Evolutionary conservation across 1,140 invertebrate genomes (phyloP).

Genomic region (Dendrolimus kikuchii): DNA sequence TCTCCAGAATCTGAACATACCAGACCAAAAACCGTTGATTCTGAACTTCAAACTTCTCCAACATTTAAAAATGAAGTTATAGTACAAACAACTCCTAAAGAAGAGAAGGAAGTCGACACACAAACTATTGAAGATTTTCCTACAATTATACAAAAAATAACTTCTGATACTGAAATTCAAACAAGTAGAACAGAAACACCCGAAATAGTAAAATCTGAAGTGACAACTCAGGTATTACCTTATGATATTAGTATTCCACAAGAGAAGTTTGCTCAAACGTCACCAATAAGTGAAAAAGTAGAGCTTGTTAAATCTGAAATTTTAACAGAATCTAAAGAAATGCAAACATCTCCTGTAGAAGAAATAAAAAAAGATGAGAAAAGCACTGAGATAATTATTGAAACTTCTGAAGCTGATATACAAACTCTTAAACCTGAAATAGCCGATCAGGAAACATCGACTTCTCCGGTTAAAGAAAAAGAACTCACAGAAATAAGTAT

Average conservation of each 20-base stretch:
- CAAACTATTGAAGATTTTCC: slow-evolving; percentile 42
- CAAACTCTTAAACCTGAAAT: slow-evolving; percentile 65
- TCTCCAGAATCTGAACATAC: slow-evolving; percentile 69
- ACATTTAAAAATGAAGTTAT: slow-evolving; percentile 64
- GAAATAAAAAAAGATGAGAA: slow-evolving; percentile 54
- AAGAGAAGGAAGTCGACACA: slow-evolving; percentile 53
- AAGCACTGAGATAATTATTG: slow-evolving; percentile 45
- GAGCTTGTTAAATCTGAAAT: slow-evolving; percentile 27
- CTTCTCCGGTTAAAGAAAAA: slow-evolving; percentile 42
- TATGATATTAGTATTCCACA: slow-evolving; percentile 53
- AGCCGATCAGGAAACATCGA: slow-evolving; percentile 55
- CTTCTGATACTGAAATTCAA: slow-evolving; percentile 48
- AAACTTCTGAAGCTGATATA: slow-evolving; percentile 53
- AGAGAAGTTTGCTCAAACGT: slow-evolving; percentile 67
- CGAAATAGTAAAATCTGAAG: slow-evolving; percentile 38
- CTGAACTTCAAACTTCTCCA: slow-evolving; percentile 73
- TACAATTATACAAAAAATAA: slow-evolving; percentile 31
- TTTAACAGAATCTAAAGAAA: slow-evolving; percentile 54
- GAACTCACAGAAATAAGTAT: slow-evolving; percentile 64
- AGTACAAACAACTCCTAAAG: slow-evolving; percentile 69
- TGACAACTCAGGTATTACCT: slow-evolving; percentile 56
- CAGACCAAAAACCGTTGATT: slow-evolving; percentile 65
- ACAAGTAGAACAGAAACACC: slow-evolving; percentile 48
- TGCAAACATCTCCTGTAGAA: slow-evolving; percentile 57
- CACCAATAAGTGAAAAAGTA: slow-evolving; percentile 28